phyloP scores from a whole-genome alignment of 2,888 invertebrate species.

The Taenaris catops region DNA sequence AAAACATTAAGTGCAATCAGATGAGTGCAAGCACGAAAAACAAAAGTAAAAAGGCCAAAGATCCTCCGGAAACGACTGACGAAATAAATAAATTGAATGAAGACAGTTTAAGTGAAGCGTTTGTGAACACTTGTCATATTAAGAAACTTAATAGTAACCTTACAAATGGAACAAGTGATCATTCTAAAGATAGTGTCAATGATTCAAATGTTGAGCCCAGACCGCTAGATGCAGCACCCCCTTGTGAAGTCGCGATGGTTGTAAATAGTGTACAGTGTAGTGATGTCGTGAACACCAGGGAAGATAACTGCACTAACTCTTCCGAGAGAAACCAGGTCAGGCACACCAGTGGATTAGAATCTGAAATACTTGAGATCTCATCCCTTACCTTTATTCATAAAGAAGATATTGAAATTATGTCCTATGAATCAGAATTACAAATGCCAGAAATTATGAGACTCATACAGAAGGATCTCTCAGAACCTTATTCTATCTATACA shows the following conservation, averaged over 20 bases:
- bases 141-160: slow-evolving; percentile 63
- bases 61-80: slow-evolving; percentile 55
- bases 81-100: slow-evolving; percentile 55
- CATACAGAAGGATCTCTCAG: slow-evolving; percentile 99
- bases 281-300: slow-evolving; percentile 29
- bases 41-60: slow-evolving; percentile 74
- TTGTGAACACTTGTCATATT: slow-evolving; percentile 66
- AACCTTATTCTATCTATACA: slow-evolving; percentile 99
- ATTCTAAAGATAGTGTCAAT: slow-evolving; percentile 46
- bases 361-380: slow-evolving; percentile 37
- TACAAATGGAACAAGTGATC: slow-evolving; percentile 69
- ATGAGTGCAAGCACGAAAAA: slow-evolving; percentile 59
- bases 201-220: slow-evolving; percentile 36
- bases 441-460: slow-evolving; percentile 99
- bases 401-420: slow-evolving; percentile 63
- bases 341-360: slow-evolving; percentile 16
- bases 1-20: slow-evolving; percentile 64
- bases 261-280: slow-evolving; percentile 68
- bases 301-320: slow-evolving; percentile 15
- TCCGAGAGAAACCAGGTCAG: slow-evolving; percentile 13
- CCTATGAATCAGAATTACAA: slow-evolving; percentile 96
- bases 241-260: slow-evolving; percentile 39
- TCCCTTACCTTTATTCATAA: slow-evolving; percentile 31
- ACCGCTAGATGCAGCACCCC: slow-evolving; percentile 39
- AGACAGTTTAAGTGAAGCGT: slow-evolving; percentile 55